phyloP scores from a whole-genome alignment of 2,797 vertebrate genomes.

The Etheostoma perlongum region DNA sequence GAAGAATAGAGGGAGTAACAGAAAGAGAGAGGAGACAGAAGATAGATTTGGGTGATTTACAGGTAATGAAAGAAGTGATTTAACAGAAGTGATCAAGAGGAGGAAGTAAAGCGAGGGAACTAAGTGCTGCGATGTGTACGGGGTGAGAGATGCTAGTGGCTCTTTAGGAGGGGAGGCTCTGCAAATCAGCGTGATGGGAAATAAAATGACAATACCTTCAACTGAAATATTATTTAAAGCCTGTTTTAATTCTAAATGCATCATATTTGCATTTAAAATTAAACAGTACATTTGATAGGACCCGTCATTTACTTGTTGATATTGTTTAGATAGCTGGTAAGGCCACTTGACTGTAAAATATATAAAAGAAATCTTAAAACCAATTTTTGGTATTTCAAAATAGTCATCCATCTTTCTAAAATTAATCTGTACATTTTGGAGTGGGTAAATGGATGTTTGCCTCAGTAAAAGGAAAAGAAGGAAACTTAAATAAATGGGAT shows the following conservation, averaged over 20 bases:
- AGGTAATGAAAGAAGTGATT: slow-evolving; percentile 39
- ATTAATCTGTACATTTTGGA: slow-evolving; percentile 8
- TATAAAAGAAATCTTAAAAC: not conserved
- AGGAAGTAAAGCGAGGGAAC: slow-evolving; percentile 56
- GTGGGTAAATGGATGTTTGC: slow-evolving; percentile 21
- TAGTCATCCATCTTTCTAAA: not conserved
- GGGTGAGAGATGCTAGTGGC: slow-evolving; percentile 45
- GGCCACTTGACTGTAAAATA: not conserved
- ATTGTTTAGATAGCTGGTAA: not conserved
- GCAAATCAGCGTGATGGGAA: slow-evolving; percentile 7
- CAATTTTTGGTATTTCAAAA: not conserved
- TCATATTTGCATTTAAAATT: not conserved
- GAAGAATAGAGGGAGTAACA: slow-evolving; percentile 30
- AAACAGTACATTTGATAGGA: not conserved
- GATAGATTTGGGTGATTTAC: slow-evolving; percentile 68
- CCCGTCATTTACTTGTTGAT: not conserved
- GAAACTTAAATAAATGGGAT: slow-evolving; percentile 69
- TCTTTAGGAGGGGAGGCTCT: slow-evolving; percentile 32
- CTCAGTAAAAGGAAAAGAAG: slow-evolving; percentile 51
- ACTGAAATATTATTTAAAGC: not conserved
- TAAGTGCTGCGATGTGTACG: slow-evolving; percentile 72
- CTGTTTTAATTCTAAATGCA: not conserved
- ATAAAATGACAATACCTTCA: not conserved
- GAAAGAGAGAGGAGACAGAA: slow-evolving; percentile 26
- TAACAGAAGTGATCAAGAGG: slow-evolving; percentile 43